These are phyloP conservation scores for Dione juno DNA, from an alignment of 2,888 invertebrate genomes.

Conservation along the genomic window DNA sequence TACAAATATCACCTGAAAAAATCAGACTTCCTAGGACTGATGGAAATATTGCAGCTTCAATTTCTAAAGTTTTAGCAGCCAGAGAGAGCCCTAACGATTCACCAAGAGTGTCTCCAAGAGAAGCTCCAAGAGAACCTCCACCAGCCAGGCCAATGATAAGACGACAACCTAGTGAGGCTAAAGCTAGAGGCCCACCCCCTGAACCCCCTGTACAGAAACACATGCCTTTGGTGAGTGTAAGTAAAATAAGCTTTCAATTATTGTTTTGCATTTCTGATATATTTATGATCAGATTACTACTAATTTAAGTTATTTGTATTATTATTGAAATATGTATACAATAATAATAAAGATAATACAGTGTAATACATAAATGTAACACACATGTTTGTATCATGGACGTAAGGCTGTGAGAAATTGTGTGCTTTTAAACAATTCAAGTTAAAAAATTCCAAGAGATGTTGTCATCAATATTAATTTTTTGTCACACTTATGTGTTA, in stretches of 20 bases:
- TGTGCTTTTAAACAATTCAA: slow-evolving; percentile 2
- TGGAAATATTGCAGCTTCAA: slow-evolving; percentile 66
- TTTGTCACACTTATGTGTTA: background rate
- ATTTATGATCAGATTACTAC: background rate
- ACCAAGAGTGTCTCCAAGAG: slow-evolving; percentile 55
- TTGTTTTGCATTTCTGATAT: background rate
- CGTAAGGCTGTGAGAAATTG: slow-evolving; percentile 12
- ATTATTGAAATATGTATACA: background rate
- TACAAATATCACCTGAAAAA: slow-evolving; percentile 66
- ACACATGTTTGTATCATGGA: background rate
- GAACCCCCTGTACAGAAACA: slow-evolving; percentile 90
- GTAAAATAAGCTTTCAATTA: background rate
- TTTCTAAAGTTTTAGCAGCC: slow-evolving; percentile 67
- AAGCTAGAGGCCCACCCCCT: slow-evolving; percentile 90
- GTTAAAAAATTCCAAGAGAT: slow-evolving; percentile 2
- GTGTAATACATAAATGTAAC: background rate
- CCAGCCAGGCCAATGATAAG: slow-evolving; percentile 61
- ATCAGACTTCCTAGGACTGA: slow-evolving; percentile 56
- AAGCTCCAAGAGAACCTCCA: slow-evolving; percentile 45
- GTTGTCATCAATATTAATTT: background rate
- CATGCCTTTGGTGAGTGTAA: slow-evolving; percentile 83
- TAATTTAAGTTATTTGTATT: background rate
- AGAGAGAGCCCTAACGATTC: slow-evolving; percentile 69
- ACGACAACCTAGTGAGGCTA: slow-evolving; percentile 72
- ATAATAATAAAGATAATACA: background rate